Conservation (phyloP, 1,140 invertebrate species). For the Portunus trituberculatus region DNA sequence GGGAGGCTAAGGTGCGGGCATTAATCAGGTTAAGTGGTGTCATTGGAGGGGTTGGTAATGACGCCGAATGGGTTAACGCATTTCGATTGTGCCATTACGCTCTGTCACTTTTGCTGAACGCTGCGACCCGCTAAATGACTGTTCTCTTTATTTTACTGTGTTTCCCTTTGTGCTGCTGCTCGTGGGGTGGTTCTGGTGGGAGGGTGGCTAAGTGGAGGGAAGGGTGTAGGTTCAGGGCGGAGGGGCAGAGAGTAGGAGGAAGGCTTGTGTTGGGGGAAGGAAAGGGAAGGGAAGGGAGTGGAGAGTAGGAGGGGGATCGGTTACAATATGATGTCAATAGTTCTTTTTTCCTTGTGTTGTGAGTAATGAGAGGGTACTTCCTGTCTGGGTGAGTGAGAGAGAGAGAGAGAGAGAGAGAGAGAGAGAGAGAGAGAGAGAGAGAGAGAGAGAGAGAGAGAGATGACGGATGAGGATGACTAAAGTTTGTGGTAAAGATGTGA, state of each 20-base stretch:
- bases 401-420: neutral
- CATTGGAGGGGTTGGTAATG: slow-evolving; percentile 7
- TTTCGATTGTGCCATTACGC: neutral
- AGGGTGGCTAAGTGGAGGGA: too few relatives aligned
- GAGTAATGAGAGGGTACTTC: neutral
- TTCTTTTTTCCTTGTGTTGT: neutral
- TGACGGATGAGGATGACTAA: too few relatives aligned
- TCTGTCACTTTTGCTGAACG: slow-evolving; percentile 23
- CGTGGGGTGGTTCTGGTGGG: too few relatives aligned
- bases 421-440: too few relatives aligned
- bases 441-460: too few relatives aligned
- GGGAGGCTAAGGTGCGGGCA: neutral
- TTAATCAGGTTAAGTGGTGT: slow-evolving; percentile 26
- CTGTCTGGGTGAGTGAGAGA: neutral
- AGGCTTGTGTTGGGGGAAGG: too few relatives aligned
- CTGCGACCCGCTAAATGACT: slow-evolving; percentile 26
- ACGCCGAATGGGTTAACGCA: slow-evolving; percentile 33
- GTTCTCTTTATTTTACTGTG: neutral
- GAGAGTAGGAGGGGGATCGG: neutral
- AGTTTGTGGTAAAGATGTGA: too few relatives aligned
- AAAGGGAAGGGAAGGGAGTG: neutral
- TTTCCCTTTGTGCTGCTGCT: neutral
- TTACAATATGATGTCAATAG: slow-evolving; percentile 31
- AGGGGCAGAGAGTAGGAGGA: too few relatives aligned
- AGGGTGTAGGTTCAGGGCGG: too few relatives aligned